Base-by-base conservation (phyloP, 2,797 vertebrate genomes). In the Platalea minor region DNA sequence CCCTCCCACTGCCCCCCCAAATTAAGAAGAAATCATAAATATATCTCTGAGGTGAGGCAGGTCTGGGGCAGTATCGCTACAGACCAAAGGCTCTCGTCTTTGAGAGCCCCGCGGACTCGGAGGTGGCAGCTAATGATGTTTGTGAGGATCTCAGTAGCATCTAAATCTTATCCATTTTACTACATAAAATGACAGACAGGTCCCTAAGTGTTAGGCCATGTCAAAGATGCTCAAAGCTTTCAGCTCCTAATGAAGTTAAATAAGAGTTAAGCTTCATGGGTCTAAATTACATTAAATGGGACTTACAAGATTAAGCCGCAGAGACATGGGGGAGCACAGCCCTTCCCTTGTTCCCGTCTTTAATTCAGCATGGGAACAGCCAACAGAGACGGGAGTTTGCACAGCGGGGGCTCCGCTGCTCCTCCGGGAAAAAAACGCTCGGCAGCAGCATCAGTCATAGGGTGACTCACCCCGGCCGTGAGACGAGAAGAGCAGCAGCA, bases 371-470 rank as follows among this genome's bases (percentile, higher is more conserved):
- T 33, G 72, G 85, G 75, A 74, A 56, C 57, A 61, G 51, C n/a
- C 35, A 53, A 29, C 20, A 33, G 46, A 54, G 53, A 59, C 1
- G 5, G 59, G 53, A 57, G 37, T 45, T 60, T 10, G 60, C 80
- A 25, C 76, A 51, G 61, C 35, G 7, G 74, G 45, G 53, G 20
- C 74, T 84, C 28, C 0, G 3, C 39, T 1, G 4, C 20, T 31
- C 37, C 78, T 88, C 54, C 2, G 5, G 73, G 61, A 87, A 46
- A n/a, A 5, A 29, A 16, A 31, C 11, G 45, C 68, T 88, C 54
- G 4, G 26, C 60, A 10, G 21, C 10, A 3, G 77, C 73, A 25
- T 31, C 26, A 3, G 4, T 21, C 24, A 2, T 1, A 9, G 5
- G 3, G 63, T 61, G 91, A 84, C 68, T 74, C 76, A 64, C 5